Evolutionary conservation across 1,140 invertebrate species (phyloP).

Genomic region (Leptopilina clavipes): DNA sequence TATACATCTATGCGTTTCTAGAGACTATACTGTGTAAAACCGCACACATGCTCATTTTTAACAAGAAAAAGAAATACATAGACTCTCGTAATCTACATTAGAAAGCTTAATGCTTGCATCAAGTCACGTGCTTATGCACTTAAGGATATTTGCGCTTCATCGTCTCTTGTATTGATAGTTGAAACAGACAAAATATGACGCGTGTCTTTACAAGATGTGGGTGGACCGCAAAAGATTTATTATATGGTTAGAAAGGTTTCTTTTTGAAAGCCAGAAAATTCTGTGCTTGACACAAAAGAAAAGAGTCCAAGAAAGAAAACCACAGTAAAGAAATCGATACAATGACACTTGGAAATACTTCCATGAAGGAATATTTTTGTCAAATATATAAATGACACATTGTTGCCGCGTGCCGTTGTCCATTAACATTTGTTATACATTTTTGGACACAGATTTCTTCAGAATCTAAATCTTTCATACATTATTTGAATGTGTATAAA

Average conservation of each 20-base stretch:
- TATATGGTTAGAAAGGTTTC: background rate
- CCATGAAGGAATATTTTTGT: background rate
- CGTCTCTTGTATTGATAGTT: background rate
- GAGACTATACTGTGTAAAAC: background rate
- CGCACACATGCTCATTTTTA: background rate
- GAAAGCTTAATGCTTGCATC: background rate
- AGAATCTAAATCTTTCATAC: no score
- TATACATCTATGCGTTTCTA: background rate
- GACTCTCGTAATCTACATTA: background rate
- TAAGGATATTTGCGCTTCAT: background rate
- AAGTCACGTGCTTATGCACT: constrained; percentile 15
- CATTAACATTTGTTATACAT: constrained; percentile 18
- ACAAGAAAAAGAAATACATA: background rate
- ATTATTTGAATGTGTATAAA: no score
- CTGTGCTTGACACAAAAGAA: constrained; percentile 8
- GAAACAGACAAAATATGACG: constrained; percentile 12
- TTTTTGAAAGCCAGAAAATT: constrained; percentile 3
- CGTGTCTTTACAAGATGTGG: constrained; percentile 9
- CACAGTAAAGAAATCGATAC: constrained; percentile 13
- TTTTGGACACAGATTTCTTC: background rate
- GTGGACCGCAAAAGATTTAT: constrained; percentile 19
- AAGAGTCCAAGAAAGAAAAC: background rate
- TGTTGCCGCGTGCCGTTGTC: constrained; percentile 15
- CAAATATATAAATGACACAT: background rate
- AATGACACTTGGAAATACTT: constrained; percentile 7